A percentile compares a stretch with the other conserved stretches of the same genome.
phyloP scores from a whole-genome alignment of 2,113 vertebrate species.

The Rousettus leschenaultii region DNA sequence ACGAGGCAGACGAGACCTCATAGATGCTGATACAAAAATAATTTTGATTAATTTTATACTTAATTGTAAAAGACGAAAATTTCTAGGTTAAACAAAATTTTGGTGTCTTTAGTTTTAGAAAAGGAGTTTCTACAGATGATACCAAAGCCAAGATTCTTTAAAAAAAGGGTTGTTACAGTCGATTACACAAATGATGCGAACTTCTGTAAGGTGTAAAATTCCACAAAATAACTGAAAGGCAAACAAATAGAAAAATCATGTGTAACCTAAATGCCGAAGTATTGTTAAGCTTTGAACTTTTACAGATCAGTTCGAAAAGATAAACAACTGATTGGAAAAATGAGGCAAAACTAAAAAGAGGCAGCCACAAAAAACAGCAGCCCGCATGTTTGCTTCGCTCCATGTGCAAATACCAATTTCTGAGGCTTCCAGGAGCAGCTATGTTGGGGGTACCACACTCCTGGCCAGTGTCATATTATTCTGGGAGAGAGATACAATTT shows the following conservation, averaged over 20 bases:
- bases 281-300: slow-evolving; percentile 28
- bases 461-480: neutral
- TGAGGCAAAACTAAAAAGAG: neutral
- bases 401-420: neutral
- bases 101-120: neutral
- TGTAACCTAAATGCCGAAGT: neutral
- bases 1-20: no score
- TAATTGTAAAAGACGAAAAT: slow-evolving; percentile 15
- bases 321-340: neutral
- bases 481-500: neutral
- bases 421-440: neutral
- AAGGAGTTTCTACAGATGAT: neutral
- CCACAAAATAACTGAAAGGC: neutral
- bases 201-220: neutral
- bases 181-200: neutral
- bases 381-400: neutral
- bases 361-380: neutral
- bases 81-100: neutral
- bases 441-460: neutral
- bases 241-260: neutral
- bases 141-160: neutral
- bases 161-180: neutral
- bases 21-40: neutral
- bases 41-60: slow-evolving; percentile 3
- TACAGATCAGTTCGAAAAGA: neutral